Evolutionary conservation across 2,113 vertebrate species (phyloP).

Genomic region (Pleuronectes platessa): DNA sequence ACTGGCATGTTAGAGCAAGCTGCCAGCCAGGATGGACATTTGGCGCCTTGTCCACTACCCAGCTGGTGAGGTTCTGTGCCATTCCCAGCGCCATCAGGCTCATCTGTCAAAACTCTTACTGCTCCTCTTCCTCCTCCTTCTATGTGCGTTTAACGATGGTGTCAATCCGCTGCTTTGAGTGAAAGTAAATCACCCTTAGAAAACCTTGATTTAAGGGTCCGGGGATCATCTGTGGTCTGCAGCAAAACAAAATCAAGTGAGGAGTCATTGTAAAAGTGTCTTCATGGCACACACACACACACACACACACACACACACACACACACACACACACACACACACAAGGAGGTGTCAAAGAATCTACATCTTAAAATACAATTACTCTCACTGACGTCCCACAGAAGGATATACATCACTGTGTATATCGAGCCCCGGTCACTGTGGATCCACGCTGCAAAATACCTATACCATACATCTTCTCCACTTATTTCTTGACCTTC

Average conservation of each 20-base stretch:
- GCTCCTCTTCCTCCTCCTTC: conserved; percentile 24
- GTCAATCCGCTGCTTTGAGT: conserved; percentile 40
- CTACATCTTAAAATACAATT: neutral
- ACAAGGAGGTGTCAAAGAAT: neutral
- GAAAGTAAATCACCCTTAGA: conserved; percentile 42
- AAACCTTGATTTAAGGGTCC: conserved; percentile 31
- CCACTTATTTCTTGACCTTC: conserved; percentile 41
- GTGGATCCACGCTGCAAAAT: neutral
- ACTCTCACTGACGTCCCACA: conserved; percentile 2
- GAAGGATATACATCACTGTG: conserved; percentile 6
- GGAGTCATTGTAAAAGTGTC: conserved; percentile 13
- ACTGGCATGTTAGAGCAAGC: conserved; percentile 79
- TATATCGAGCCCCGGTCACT: conserved; percentile 1
- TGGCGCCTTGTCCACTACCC: conserved; percentile 75
- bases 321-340: neutral
- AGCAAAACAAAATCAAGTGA: neutral
- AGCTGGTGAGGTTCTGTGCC: conserved; percentile 78
- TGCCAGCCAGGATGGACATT: conserved; percentile 78
- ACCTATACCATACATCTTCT: conserved; percentile 34
- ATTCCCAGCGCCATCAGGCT: conserved; percentile 64
- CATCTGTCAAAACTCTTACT: conserved; percentile 67
- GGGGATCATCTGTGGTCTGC: conserved; percentile 25
- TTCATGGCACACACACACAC: neutral
- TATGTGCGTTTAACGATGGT: conserved; percentile 52
- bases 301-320: too few species aligned